Evolutionary conservation across 2,888 invertebrate genomes (phyloP).

Genomic region (Eupithecia tripunctaria): DNA sequence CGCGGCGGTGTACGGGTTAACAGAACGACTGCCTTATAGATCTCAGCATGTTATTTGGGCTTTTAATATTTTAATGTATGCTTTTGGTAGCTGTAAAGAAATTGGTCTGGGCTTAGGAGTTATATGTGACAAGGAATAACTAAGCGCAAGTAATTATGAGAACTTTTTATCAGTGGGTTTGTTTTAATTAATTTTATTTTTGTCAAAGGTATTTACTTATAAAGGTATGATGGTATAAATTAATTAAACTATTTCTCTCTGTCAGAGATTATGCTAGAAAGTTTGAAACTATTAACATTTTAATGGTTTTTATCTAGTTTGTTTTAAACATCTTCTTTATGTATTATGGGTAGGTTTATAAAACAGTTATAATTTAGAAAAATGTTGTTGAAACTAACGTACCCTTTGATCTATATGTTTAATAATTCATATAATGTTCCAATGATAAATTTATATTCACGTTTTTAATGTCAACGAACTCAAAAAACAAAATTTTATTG

Average conservation of each 20-base stretch:
- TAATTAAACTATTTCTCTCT: neutral
- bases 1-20: slow-evolving; percentile 43
- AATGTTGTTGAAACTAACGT: neutral
- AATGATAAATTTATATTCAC: slow-evolving; percentile 39
- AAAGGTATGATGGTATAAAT: neutral
- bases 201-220: neutral
- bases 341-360: neutral
- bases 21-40: slow-evolving; percentile 38
- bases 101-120: slow-evolving; percentile 11
- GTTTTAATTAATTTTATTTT: slow-evolving; percentile 3
- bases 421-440: slow-evolving; percentile 31
- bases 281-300: slow-evolving; percentile 2
- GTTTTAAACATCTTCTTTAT: neutral
- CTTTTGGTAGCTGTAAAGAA: slow-evolving; percentile 39
- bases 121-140: neutral
- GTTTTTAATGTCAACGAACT: slow-evolving; percentile 40
- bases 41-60: slow-evolving; percentile 40
- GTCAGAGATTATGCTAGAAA: neutral
- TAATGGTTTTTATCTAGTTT: slow-evolving; percentile 1
- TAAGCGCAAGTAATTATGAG: slow-evolving; percentile 3
- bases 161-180: slow-evolving; percentile 3
- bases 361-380: neutral
- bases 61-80: slow-evolving; percentile 39
- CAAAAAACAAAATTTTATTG: slow-evolving; percentile 36
- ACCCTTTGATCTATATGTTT: slow-evolving; percentile 32